These are phyloP conservation scores for Clinocottus analis DNA, from an alignment of 2,113 vertebrate genomes.

Conservation along the genomic window DNA sequence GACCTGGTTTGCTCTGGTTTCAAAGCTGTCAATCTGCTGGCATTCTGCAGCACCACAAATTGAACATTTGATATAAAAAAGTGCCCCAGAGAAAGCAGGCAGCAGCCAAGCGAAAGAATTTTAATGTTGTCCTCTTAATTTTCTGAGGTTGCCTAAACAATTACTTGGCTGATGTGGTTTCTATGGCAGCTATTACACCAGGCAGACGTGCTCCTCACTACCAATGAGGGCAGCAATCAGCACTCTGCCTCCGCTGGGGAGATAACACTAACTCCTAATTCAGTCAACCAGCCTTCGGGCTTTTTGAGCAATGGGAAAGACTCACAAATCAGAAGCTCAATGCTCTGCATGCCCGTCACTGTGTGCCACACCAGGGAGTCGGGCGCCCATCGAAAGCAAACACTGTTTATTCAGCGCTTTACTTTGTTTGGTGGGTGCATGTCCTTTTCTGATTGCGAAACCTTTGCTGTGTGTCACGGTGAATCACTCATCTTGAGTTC, in stretches of 20 bases:
- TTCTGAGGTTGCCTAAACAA: slow-evolving; percentile 80
- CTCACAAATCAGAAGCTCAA: slow-evolving; percentile 72
- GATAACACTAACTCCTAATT: slow-evolving; percentile 82
- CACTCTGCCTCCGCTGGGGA: slow-evolving; percentile 63
- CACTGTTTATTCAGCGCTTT: slow-evolving; percentile 66
- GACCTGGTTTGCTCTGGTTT: slow-evolving; percentile 11
- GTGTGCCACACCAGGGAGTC: slow-evolving; percentile 47
- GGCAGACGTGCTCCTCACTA: slow-evolving; percentile 74
- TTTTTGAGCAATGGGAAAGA: slow-evolving; percentile 65
- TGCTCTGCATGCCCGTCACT: slow-evolving; percentile 67
- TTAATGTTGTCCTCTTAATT: slow-evolving; percentile 77
- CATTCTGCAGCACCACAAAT: slow-evolving; percentile 33
- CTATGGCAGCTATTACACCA: slow-evolving; percentile 80
- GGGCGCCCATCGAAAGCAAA: slow-evolving; percentile 61
- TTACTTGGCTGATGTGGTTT: slow-evolving; percentile 79
- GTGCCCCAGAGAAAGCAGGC: slow-evolving; percentile 37
- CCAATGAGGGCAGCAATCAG: slow-evolving; percentile 82
- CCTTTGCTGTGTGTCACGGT: slow-evolving; percentile 48
- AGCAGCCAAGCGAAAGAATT: slow-evolving; percentile 55
- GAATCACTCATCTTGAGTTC: slow-evolving; percentile 60
- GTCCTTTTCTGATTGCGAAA: slow-evolving; percentile 64
- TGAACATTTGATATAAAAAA: slow-evolving; percentile 51
- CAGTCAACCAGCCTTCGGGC: slow-evolving; percentile 75
- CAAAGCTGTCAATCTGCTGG: slow-evolving; percentile 39
- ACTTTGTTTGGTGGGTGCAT: slow-evolving; percentile 61